Base-by-base conservation (phyloP, 2,888 invertebrate genomes). In the Palloptera scutellata region DNA sequence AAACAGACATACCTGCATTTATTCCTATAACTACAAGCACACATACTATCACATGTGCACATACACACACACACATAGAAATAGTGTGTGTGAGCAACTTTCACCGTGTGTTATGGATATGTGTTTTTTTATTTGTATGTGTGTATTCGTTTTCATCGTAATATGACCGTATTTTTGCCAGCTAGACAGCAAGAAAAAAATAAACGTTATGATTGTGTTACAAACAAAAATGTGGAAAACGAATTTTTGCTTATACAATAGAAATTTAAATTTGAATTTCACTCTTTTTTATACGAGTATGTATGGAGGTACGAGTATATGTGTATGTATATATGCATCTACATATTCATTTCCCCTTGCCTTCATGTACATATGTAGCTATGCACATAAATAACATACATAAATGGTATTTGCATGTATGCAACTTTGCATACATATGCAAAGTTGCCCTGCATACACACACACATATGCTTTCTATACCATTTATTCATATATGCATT, bases 351-450 rank as follows among this genome's bases (percentile, higher is more conserved):
- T 55, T 30, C 40, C 48, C 20, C 53, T 20, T 57, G 55, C n/a
- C 57, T 64, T 57, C 55, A 64, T 57, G 40, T 4, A 19, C 19
- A 30, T n/a, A 40, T 64, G 48, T 48, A 55, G 13, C n/a, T 51
- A 43, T n/a, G n/a, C n/a, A n/a, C n/a, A n/a, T n/a, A n/a, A n/a
- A n/a, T n/a, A n/a, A n/a, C n/a, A n/a, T n/a, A n/a, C n/a, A n/a
- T n/a, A n/a, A n/a, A n/a, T n/a, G n/a, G n/a, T n/a, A n/a, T n/a
- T n/a, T n/a, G 30, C 60, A 17, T 52, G 1, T 52, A 1, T 52
- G 2, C 52, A 10, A 52, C 1, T n/a, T n/a, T 52, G 15, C 52
- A 52, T 19, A 13, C n/a, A 17, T 19, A 52, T 30, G 30, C 30
- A 30, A 30, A 30, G 30, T 30, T 30, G 30, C 30, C 30, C 2